These are phyloP conservation scores for Pelosia muscerda DNA, from an alignment of 2,888 invertebrate genomes.

Conservation along the genomic window DNA sequence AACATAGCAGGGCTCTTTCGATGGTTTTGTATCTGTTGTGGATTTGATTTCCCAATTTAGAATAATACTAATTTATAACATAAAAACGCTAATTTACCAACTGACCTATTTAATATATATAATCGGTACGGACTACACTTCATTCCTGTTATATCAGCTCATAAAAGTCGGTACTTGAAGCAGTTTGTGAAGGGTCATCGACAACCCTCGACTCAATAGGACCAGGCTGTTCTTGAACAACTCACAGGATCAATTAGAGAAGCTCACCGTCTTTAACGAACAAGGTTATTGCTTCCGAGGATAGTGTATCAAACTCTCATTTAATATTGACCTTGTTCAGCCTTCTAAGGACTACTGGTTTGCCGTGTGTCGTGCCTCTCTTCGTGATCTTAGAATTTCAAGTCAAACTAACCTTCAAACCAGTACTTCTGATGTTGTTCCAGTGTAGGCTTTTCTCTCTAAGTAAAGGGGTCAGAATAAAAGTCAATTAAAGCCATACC, in stretches of 20 bases:
- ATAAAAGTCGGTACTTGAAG: slow-evolving; percentile 14
- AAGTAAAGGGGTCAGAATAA: background rate
- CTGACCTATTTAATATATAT: background rate
- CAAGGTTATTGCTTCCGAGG: background rate
- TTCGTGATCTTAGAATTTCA: background rate
- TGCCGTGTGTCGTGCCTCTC: no score
- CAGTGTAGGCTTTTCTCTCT: background rate
- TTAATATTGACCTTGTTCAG: background rate
- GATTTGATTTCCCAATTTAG: no score
- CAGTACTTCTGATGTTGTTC: background rate
- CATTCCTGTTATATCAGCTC: slow-evolving; percentile 19
- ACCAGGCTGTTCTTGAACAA: slow-evolving; percentile 10
- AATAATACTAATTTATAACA: background rate
- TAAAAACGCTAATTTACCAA: background rate
- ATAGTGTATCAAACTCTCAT: background rate
- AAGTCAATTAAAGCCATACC: background rate
- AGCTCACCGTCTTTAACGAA: background rate
- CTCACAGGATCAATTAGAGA: slow-evolving; percentile 11
- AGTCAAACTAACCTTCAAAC: background rate
- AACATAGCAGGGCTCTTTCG: no score
- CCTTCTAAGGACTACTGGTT: no score
- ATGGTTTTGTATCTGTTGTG: no score
- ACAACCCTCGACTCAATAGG: slow-evolving; percentile 19
- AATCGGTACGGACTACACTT: background rate
- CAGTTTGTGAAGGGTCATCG: slow-evolving; percentile 16